These are phyloP conservation scores for Andrena chrysosceles DNA, from an alignment of 2,888 invertebrate genomes.

Conservation along the genomic window DNA sequence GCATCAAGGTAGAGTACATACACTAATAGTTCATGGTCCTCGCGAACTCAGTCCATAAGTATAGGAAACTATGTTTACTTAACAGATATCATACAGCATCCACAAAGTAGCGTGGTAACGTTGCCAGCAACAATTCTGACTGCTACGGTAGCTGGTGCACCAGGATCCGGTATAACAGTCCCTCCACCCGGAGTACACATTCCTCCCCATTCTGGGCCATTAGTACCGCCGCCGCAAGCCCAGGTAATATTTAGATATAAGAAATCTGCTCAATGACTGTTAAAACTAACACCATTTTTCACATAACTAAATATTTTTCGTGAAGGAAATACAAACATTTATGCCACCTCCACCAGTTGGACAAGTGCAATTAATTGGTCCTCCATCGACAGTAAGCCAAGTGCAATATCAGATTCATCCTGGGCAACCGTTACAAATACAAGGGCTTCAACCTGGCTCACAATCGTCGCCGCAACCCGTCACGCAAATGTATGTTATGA, in stretches of 20 bases:
- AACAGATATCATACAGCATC: constrained; percentile 83
- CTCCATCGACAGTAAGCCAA: constrained; percentile 83
- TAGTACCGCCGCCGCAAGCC: constrained; percentile 81
- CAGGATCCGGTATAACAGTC: constrained; percentile 78
- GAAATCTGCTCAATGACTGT: not conserved
- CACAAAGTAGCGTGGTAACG: constrained; percentile 82
- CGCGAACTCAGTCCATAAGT: constrained; percentile 31
- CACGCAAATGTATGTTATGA: constrained; percentile 84
- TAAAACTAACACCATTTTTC: not conserved
- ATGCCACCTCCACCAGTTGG: constrained; percentile 81
- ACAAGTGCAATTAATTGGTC: constrained; percentile 83
- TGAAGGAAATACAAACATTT: constrained; percentile 82
- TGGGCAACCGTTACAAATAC: constrained; percentile 82
- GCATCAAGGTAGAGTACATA: constrained; percentile 80
- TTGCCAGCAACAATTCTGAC: constrained; percentile 83
- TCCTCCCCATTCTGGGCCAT: constrained; percentile 82
- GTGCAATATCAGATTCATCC: constrained; percentile 83
- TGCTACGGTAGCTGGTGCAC: constrained; percentile 81
- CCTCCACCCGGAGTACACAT: constrained; percentile 84
- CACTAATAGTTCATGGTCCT: constrained; percentile 25
- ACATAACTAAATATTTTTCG: constrained; percentile 24
- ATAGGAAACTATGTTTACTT: constrained; percentile 46
- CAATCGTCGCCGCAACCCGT: constrained; percentile 82
- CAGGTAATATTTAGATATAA: constrained; percentile 74
- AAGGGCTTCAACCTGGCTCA: constrained; percentile 80